These are phyloP conservation scores for Strix aluco DNA, from an alignment of 2,113 vertebrate species.

Conservation along the genomic window DNA sequence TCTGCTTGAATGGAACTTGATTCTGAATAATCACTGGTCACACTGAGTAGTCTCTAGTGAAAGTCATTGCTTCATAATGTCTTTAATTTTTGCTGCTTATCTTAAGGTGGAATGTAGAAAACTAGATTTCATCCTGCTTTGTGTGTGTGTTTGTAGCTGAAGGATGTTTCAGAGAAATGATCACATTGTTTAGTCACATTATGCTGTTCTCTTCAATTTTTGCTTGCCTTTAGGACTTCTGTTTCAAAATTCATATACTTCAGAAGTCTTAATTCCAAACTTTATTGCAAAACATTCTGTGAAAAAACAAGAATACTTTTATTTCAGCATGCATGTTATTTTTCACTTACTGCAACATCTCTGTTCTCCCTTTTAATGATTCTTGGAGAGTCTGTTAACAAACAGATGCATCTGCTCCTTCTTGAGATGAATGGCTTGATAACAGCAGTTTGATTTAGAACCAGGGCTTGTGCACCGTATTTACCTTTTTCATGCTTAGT, in stretches of 20 bases:
- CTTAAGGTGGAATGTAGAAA: not conserved
- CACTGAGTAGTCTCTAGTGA: not conserved
- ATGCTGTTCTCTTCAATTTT: not conserved
- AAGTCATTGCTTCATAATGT: not conserved
- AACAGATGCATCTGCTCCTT: conserved; percentile 24
- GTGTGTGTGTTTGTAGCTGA: not conserved
- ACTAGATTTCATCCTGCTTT: not conserved
- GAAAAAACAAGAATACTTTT: not conserved
- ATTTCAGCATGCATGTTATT: conserved; percentile 6
- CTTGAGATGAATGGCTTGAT: not conserved
- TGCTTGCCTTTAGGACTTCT: not conserved
- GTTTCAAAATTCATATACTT: not conserved
- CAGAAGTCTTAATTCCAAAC: not conserved
- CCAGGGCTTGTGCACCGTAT: not conserved
- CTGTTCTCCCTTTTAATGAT: conserved; percentile 7
- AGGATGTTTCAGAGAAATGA: not conserved
- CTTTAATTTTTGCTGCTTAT: not conserved
- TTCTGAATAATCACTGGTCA: not conserved
- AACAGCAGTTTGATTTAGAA: conserved; percentile 37
- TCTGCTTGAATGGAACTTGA: not conserved
- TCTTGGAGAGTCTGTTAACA: conserved; percentile 8
- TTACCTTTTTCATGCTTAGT: not conserved
- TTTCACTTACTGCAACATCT: conserved; percentile 29
- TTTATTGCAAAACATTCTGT: not conserved
- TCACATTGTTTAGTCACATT: not conserved